Evolutionary conservation across 2,888 invertebrate species (phyloP).

Genomic region (Alsophila aescularia): DNA sequence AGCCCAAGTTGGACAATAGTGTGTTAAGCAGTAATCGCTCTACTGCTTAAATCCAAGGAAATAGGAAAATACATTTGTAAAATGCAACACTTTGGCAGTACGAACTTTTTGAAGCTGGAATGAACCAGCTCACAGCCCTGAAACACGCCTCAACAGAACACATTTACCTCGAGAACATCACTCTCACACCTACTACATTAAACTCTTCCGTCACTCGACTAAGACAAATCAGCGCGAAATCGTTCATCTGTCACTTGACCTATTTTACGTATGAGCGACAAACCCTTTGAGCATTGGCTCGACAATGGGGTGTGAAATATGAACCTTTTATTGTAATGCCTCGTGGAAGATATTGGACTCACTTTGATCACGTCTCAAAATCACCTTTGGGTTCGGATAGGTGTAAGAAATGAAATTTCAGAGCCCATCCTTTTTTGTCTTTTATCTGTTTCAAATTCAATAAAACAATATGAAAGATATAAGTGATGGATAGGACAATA

Average conservation of each 20-base stretch:
- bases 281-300: constrained; percentile 43
- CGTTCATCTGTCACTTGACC: constrained; percentile 53
- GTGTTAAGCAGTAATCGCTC: too few relatives aligned
- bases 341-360: constrained; percentile 25
- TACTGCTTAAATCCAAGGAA: too few relatives aligned
- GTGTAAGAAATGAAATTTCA: background rate
- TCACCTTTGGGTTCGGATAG: constrained; percentile 4
- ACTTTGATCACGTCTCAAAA: constrained; percentile 21
- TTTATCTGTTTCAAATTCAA: too few relatives aligned
- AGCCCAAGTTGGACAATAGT: too few relatives aligned
- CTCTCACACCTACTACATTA: constrained; percentile 30
- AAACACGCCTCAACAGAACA: background rate
- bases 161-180: background rate
- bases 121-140: too few relatives aligned
- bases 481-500: too few relatives aligned
- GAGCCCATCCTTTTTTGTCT: background rate
- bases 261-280: constrained; percentile 48
- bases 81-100: too few relatives aligned
- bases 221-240: constrained; percentile 46
- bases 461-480: too few relatives aligned
- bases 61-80: too few relatives aligned
- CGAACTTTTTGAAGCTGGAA: too few relatives aligned
- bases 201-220: constrained; percentile 33
- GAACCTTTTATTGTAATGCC: constrained; percentile 39
- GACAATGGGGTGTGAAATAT: constrained; percentile 37